These are phyloP conservation scores for Lacanobia wlatinum DNA, from an alignment of 2,888 invertebrate species.

Conservation along the genomic window DNA sequence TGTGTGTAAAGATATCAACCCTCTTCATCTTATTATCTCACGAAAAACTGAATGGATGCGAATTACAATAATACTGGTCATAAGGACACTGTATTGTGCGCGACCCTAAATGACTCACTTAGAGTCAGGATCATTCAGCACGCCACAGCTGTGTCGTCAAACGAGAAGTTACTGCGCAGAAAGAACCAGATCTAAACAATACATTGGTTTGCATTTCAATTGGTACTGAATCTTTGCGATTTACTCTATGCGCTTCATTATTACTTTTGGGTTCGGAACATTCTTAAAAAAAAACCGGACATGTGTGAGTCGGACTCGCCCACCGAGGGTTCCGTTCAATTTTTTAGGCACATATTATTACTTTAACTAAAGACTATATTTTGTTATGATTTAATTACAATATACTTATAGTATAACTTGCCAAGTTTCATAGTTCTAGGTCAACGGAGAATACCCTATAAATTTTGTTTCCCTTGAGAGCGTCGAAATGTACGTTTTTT, in stretches of 20 bases:
- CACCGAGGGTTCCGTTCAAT: no score
- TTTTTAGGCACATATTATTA: no score
- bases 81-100: not conserved
- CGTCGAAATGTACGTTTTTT: no score
- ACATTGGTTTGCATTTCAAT: not conserved
- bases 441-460: no score
- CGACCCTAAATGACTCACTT: not conserved
- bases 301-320: no score
- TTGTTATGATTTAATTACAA: no score
- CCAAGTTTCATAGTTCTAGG: no score
- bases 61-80: constrained; percentile 6
- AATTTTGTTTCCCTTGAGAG: no score
- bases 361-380: no score
- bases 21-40: not conserved
- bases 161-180: not conserved
- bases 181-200: not conserved
- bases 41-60: not conserved
- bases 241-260: not conserved
- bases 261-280: no score
- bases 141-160: not conserved
- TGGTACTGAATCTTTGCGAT: not conserved
- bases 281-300: no score
- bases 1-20: not conserved
- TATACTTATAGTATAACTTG: no score
- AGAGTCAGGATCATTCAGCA: not conserved